A percentile compares a stretch with the other conserved stretches of the same genome.
Conservation (phyloP, 2,113 vertebrate genomes). For the Hipposideros armiger region DNA sequence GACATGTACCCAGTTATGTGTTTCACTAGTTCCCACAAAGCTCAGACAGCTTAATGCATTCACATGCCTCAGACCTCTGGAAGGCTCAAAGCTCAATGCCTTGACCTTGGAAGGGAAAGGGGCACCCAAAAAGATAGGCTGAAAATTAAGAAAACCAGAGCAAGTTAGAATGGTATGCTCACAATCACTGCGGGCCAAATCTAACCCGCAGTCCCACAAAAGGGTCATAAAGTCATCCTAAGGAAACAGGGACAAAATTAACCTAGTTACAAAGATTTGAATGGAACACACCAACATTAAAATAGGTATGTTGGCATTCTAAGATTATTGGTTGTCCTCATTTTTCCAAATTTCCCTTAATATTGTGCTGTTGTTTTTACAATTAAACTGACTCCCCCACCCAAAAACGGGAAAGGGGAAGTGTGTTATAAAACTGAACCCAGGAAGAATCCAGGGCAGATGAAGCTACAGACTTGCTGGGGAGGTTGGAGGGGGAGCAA, state of each 20-base stretch:
- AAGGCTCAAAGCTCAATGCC: background rate
- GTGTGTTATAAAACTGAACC: background rate
- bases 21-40: background rate
- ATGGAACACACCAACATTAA: constrained; percentile 6
- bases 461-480: background rate
- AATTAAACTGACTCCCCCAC: constrained; percentile 28
- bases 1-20: background rate
- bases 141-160: constrained; percentile 22
- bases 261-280: constrained; percentile 16
- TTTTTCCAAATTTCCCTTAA: constrained; percentile 14
- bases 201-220: background rate
- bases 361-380: background rate
- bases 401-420: background rate
- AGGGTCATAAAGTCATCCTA: background rate
- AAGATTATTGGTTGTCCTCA: background rate
- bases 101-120: background rate
- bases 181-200: background rate
- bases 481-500: rapidly evolving
- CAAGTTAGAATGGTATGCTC: background rate
- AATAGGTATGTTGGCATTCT: background rate
- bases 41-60: background rate
- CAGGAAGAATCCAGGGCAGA: background rate
- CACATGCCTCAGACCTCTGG: background rate
- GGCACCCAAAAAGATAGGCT: background rate
- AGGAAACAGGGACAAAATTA: background rate